phyloP scores from a whole-genome alignment of 1,140 invertebrate genomes.

The Bombus vancouverensis region DNA sequence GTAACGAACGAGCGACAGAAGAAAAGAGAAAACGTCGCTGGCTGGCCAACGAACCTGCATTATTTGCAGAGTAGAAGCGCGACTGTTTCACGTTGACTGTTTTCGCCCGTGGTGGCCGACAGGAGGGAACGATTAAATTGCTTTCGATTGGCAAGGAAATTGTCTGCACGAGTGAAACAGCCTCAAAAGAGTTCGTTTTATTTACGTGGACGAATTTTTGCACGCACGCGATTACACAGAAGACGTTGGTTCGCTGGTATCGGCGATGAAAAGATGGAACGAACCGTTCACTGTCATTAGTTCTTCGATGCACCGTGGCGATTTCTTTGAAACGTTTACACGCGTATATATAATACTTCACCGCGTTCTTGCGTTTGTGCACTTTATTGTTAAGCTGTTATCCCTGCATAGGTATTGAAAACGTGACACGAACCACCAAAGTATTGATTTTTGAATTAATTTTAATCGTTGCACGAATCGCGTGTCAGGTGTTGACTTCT shows the following conservation, averaged over 20 bases:
- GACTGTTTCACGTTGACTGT: constrained; percentile 57
- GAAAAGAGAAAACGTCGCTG: constrained; percentile 26
- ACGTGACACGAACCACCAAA: background rate
- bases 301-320: constrained; percentile 28
- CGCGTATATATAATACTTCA: background rate
- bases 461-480: background rate
- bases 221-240: constrained; percentile 56
- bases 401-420: background rate
- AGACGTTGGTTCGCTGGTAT: background rate
- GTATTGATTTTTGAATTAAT: background rate
- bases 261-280: constrained; percentile 62
- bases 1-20: constrained; percentile 5
- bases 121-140: constrained; percentile 53
- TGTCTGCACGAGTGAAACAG: constrained; percentile 50
- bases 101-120: constrained; percentile 31
- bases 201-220: constrained; percentile 51
- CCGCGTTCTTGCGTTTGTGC: background rate
- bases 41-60: constrained; percentile 66
- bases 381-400: background rate
- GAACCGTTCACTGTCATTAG: constrained; percentile 57
- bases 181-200: constrained; percentile 53
- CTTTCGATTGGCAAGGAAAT: constrained; percentile 64
- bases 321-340: constrained; percentile 23
- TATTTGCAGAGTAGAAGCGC: constrained; percentile 67
- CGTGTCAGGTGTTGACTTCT: no score